phyloP scores from a whole-genome alignment of 2,797 vertebrate genomes.

The Hirundo rustica region DNA sequence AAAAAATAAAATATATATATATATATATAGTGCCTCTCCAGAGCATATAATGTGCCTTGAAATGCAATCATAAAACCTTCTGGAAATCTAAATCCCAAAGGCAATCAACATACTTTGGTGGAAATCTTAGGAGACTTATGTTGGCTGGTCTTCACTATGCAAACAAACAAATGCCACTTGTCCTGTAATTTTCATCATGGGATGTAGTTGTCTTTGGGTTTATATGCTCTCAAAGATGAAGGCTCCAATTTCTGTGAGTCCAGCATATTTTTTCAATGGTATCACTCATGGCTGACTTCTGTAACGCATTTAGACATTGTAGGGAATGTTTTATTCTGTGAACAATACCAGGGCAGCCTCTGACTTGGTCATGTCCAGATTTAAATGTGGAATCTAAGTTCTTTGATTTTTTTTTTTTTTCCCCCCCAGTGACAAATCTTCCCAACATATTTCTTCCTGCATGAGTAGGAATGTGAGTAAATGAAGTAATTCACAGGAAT shows the following conservation, averaged over 20 bases:
- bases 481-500: background rate
- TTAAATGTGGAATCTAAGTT: background rate
- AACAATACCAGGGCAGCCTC: background rate
- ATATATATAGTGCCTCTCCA: background rate
- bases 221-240: background rate
- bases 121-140: conserved; percentile 14
- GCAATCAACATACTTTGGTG: conserved; percentile 19
- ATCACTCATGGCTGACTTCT: background rate
- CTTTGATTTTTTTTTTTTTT: background rate
- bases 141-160: conserved; percentile 10
- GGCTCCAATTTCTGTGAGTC: background rate
- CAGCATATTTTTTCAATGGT: background rate
- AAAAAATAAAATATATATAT: background rate
- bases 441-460: background rate
- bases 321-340: background rate
- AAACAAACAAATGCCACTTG: conserved; percentile 42
- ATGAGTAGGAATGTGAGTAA: background rate
- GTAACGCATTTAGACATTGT: background rate
- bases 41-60: conserved; percentile 24
- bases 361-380: background rate
- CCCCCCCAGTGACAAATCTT: background rate
- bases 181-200: conserved; percentile 35
- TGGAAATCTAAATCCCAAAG: conserved; percentile 25
- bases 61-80: conserved; percentile 9
- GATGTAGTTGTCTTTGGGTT: background rate